Base-by-base conservation (phyloP, 2,888 invertebrate species). In the Aphidoletes aphidimyza region DNA sequence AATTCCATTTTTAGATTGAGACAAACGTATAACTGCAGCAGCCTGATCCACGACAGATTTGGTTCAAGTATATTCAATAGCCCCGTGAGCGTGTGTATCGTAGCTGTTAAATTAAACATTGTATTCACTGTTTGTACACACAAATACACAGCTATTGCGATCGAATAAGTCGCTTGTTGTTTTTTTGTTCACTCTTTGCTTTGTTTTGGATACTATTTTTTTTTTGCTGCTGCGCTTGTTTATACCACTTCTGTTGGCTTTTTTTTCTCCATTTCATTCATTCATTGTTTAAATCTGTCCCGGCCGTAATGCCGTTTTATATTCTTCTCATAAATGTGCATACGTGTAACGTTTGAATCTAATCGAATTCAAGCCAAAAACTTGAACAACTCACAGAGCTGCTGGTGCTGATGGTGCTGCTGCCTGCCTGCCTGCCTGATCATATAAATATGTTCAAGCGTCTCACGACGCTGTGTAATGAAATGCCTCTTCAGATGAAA, bases 1-100 rank as follows among this genome's bases (percentile, higher is more conserved):
- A n/a, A 81, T 81, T 81, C 81, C 81, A 81, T 81, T 81, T 81
- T 37, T 9, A 81, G 69, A 81, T 81, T n/a, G n/a, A 37, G 81
- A 81, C 69, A 81, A 81, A 81, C 37, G n/a, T n/a, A 11, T 9
- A 0, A 2, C 81, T n/a, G 81, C 81, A 81, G 81, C 36, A 81
- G 37, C 81, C n/a, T 8, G 37, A 81, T 5, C 37, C 22, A 37
- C 36, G 81, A 81, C 37, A 81, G 37, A 81, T 81, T 81, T 81
- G 81, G 81, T n/a, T 81, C 81, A 81, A 81, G 37, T 81, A 81
- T 11, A 81, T 37, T 37, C 81, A 36, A 81, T 81, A 69, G 1
- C 34, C n/a, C 36, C n/a, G n/a, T n/a, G 37, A 37, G 81, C 36
- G 37, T 37, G 30, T 69, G 69, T 69, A 69, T 69, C 69, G 30